Percentiles rank a stretch among this genome's conserved stretches.
Conservation (phyloP, 1,140 invertebrate species). For the Aphidius gifuensis region DNA sequence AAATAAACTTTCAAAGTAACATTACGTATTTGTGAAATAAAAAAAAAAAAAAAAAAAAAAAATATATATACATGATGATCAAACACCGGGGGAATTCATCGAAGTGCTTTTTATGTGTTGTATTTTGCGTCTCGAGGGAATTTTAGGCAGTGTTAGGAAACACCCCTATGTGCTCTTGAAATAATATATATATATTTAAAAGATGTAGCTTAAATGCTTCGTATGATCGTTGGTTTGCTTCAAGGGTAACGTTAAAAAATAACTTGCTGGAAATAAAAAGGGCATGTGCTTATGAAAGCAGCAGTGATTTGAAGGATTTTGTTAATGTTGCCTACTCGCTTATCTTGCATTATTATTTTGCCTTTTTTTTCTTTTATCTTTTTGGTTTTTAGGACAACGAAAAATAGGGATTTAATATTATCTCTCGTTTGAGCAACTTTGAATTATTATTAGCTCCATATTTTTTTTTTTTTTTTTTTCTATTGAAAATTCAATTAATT, state of each 20-base stretch:
- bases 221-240: not conserved
- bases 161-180: too few species aligned
- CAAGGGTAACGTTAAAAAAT: constrained; percentile 2
- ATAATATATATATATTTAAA: too few species aligned
- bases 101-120: not conserved
- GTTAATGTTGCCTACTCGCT: not conserved
- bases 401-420: too few species aligned
- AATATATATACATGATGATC: not conserved
- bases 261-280: constrained; percentile 17
- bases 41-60: not conserved
- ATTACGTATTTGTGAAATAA: too few species aligned
- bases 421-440: too few species aligned
- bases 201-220: too few species aligned
- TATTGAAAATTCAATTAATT: too few species aligned
- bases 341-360: not conserved
- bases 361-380: not conserved
- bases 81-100: not conserved
- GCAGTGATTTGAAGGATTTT: constrained; percentile 40
- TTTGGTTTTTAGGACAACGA: too few species aligned
- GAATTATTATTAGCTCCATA: too few species aligned
- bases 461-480: too few species aligned
- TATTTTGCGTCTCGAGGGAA: constrained; percentile 8
- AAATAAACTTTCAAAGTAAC: too few species aligned
- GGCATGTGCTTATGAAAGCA: constrained; percentile 24
- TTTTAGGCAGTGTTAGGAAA: not conserved